Conservation (phyloP, 2,113 vertebrate species). For the Mesembrinibis cayennensis region DNA sequence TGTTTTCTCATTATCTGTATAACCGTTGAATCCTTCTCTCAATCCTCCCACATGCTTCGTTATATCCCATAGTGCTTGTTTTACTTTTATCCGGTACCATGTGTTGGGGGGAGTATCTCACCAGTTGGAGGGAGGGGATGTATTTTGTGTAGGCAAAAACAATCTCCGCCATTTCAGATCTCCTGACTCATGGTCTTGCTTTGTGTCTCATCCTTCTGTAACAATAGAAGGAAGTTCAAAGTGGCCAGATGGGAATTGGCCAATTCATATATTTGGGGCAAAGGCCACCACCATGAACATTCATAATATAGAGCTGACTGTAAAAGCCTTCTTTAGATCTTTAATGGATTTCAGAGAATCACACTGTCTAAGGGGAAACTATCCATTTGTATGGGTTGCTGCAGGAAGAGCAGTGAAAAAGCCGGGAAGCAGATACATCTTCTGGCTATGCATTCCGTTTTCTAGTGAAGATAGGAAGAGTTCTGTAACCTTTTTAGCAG, state of each 20-base stretch:
- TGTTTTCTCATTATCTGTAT: neutral
- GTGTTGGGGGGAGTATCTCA: neutral
- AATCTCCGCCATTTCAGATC: neutral
- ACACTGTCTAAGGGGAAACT: neutral
- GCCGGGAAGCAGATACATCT: neutral
- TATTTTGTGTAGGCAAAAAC: neutral
- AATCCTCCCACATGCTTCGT: rapidly evolving
- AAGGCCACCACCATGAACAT: neutral
- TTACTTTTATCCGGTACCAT: neutral
- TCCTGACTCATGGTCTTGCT: neutral
- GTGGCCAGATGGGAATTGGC: neutral
- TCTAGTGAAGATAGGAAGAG: neutral
- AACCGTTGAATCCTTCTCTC: neutral
- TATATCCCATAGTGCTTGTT: neutral
- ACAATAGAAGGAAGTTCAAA: neutral
- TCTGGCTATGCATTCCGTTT: neutral
- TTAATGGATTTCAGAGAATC: neutral
- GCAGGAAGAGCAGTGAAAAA: neutral
- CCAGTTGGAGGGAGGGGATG: neutral
- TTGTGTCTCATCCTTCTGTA: neutral
- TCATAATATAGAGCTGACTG: neutral
- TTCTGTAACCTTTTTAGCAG: neutral
- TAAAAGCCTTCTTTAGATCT: neutral
- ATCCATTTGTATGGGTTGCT: neutral
- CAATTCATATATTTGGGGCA: neutral